Evolutionary conservation across 2,888 invertebrate species (phyloP), one percentile per base, ranked within the genome.

Genomic region (Plagodis pulveraria): DNA sequence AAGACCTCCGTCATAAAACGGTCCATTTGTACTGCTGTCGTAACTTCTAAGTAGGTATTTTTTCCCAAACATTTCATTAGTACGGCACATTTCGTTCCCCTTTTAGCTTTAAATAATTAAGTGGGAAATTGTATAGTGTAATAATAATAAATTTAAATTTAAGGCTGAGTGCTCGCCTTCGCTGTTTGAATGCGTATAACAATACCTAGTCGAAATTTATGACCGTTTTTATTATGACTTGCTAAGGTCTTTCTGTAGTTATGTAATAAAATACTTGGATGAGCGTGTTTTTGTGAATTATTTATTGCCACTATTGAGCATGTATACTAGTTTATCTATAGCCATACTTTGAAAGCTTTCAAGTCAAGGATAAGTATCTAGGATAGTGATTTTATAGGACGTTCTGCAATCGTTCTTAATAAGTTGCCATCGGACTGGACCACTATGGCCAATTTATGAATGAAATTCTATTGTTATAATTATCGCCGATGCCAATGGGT

Each of bases 91-190:
- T 59, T 50, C 58, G 47, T 65, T 53, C 54, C 63, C 63, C 62
- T 62, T 52, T 60, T 56, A 58, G 60, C 65, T 63, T 66, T 63
- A 62, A 67, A 68, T 70, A 70, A 70, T 67, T 67, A 70, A 67
- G 65, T 67, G 62, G 62, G 59, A 54, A 66, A 65, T 67, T 63
- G 58, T 63, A 65, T 65, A 63, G 64, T 65, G 64, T 62, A 70
- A 68, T 70, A 70, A 67, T 63, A 70, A 67, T 70, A 70, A 70
- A 70, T 70, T 68, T 63, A 44, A 70, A 68, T 70, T 68, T 62
- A 55, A 44, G 61, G 60, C 53, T 60, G 67, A 67, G 65, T 62
- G 66, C 64, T 64, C 54, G 32, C 41, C 34, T 43, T 51, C 45
- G 22, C 44, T 55, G 65, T 65, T 64, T 56, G 61, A 63, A 50